These are phyloP conservation scores for Turritopsis dohrnii DNA, from an alignment of 30 jellyfish, hydroid and myxozoan species.

Conservation along the genomic window DNA sequence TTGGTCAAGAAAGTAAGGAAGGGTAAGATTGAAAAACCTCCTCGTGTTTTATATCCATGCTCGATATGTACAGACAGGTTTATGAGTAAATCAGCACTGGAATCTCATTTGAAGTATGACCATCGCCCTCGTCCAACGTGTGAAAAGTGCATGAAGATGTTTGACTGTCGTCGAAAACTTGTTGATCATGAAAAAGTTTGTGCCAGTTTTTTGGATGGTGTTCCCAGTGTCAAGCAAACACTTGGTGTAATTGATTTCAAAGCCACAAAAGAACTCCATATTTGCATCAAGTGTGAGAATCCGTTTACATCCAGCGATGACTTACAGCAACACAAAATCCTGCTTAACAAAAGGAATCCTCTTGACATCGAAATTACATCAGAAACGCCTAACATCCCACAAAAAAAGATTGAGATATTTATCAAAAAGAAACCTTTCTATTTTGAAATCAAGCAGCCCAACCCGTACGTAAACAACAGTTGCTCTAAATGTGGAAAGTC, in stretches of 20 bases:
- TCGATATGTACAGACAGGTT: constrained; percentile 12
- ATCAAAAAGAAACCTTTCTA: constrained; percentile 2
- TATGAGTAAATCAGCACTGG: constrained; percentile 15
- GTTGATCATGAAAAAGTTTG: constrained; percentile 20
- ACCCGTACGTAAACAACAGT: constrained; percentile 12
- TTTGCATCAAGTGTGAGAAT: constrained; percentile 31
- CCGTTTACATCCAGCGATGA: constrained; percentile 18
- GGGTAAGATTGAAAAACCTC: background rate
- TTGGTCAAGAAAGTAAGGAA: background rate
- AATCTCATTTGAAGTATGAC: constrained; percentile 24
- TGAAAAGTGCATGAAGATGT: constrained; percentile 19
- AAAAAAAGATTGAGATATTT: constrained; percentile 4
- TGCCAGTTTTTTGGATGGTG: constrained; percentile 6
- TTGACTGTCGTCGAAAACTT: constrained; percentile 31
- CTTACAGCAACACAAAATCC: constrained; percentile 21
- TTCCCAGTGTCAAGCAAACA: constrained; percentile 17
- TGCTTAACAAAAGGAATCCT: constrained; percentile 16
- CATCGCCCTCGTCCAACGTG: constrained; percentile 41
- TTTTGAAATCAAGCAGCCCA: background rate
- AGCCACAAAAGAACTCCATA: constrained; percentile 10
- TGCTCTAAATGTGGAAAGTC: constrained; percentile 21
- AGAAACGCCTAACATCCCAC: background rate
- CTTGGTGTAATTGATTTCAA: constrained; percentile 23
- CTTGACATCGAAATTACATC: background rate
- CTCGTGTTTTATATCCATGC: constrained; percentile 11